Percentiles rank a stretch among this genome's conserved stretches.
Evolutionary conservation across 2,888 invertebrate species (phyloP).

Genomic region (Zelleria hepariella): DNA sequence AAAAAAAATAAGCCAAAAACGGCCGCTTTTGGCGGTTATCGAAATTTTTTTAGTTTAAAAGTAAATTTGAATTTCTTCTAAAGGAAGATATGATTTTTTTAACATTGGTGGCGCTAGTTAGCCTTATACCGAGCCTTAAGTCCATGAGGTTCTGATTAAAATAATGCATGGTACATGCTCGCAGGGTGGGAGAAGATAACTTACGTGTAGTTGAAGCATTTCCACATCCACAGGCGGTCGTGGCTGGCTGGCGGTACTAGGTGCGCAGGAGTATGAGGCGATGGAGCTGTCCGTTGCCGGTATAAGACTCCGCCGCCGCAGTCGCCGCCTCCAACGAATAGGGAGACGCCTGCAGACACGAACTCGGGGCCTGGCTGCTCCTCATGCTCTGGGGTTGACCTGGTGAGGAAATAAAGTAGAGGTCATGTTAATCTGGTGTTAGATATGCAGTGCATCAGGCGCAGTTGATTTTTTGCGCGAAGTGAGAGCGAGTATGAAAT

Average conservation of each 20-base stretch:
- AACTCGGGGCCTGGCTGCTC: slow-evolving; percentile 71
- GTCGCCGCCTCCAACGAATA: slow-evolving; percentile 72
- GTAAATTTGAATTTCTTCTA: too few species aligned
- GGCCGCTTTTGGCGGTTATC: too few species aligned
- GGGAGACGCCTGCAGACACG: slow-evolving; percentile 74
- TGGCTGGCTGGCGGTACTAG: slow-evolving; percentile 71
- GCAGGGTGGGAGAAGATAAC: slow-evolving; percentile 25
- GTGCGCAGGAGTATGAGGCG: slow-evolving; percentile 61
- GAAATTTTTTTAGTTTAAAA: too few species aligned
- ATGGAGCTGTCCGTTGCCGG: slow-evolving; percentile 65
- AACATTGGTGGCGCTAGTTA: too few species aligned
- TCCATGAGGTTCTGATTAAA: too few species aligned
- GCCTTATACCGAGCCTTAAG: too few species aligned
- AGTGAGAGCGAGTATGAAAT: too few species aligned
- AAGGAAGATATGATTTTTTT: too few species aligned
- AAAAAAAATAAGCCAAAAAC: too few species aligned
- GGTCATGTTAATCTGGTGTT: neutral
- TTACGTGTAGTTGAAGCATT: slow-evolving; percentile 78
- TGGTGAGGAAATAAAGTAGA: slow-evolving; percentile 13
- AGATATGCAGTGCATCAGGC: neutral
- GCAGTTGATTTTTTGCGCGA: too few species aligned
- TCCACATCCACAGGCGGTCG: slow-evolving; percentile 78
- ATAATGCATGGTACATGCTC: too few species aligned
- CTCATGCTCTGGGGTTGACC: slow-evolving; percentile 39
- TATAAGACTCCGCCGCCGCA: slow-evolving; percentile 71